Evolutionary conservation across 2,888 invertebrate species (phyloP).

Genomic region (Nomada fucata): DNA sequence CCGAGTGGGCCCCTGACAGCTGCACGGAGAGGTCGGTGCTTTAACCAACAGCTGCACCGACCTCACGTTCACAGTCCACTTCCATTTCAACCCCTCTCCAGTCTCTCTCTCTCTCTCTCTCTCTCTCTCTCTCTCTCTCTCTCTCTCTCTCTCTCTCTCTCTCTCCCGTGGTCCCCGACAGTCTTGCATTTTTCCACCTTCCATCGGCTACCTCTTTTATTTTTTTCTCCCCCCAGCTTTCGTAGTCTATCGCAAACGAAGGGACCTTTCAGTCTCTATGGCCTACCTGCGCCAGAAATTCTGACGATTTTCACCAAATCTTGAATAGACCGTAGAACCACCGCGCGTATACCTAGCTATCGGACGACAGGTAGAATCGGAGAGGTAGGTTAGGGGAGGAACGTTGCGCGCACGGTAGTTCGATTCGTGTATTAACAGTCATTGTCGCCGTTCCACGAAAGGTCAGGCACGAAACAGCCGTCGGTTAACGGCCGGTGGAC

Average conservation of each 20-base stretch:
- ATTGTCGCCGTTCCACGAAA: constrained; percentile 53
- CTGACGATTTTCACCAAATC: neutral
- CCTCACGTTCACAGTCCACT: constrained; percentile 67
- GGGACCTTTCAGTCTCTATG: neutral
- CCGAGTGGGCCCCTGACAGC: constrained; percentile 77
- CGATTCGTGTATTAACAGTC: neutral
- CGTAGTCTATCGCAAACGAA: neutral
- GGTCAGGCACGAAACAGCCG: constrained; percentile 44
- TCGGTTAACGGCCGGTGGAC: constrained; percentile 31
- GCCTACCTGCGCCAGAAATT: neutral
- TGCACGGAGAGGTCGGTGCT: constrained; percentile 78
- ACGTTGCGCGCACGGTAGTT: neutral
- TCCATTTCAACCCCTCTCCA: constrained; percentile 61
- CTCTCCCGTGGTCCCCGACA: constrained; percentile 13
- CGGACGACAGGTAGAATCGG: constrained; percentile 39
- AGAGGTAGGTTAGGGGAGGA: constrained; percentile 19
- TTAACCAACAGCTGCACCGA: constrained; percentile 82
- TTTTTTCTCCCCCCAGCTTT: neutral
- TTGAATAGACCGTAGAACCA: neutral
- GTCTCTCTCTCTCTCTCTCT: constrained; percentile 11
- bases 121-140: constrained; percentile 4
- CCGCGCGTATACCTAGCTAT: neutral
- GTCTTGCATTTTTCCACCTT: constrained; percentile 50
- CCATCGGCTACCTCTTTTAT: constrained; percentile 44
- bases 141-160: constrained; percentile 19